Conservation (phyloP, 2,113 vertebrate genomes). For the Canis aureus region DNA sequence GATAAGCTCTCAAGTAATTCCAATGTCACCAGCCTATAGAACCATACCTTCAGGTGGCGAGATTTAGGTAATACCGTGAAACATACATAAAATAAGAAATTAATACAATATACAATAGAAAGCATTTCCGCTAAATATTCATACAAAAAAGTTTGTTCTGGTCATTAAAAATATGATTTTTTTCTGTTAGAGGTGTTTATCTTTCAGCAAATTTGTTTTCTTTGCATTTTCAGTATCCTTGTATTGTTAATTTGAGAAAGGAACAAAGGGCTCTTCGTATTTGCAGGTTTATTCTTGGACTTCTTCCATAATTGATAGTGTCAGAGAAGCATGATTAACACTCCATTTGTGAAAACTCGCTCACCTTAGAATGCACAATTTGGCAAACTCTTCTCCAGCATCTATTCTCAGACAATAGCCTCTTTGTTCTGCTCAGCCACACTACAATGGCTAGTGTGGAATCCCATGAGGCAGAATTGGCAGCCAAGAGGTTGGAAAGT, state of each 20-base stretch:
- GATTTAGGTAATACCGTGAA: background rate
- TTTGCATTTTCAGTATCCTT: background rate
- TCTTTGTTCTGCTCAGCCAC: background rate
- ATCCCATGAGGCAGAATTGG: background rate
- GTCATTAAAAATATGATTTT: background rate
- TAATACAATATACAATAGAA: background rate
- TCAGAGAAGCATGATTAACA: background rate
- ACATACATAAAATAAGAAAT: background rate
- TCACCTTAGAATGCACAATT: conserved; percentile 24
- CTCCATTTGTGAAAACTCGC: conserved; percentile 17
- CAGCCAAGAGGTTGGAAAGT: background rate
- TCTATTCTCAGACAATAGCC: conserved; percentile 10
- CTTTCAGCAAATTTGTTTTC: conserved; percentile 23
- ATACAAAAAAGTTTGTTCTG: background rate
- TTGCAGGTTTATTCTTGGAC: background rate
- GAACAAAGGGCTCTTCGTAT: background rate
- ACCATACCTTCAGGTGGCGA: background rate
- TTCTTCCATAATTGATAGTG: conserved; percentile 22
- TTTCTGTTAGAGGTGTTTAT: background rate
- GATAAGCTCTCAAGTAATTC: background rate
- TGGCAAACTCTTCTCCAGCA: background rate
- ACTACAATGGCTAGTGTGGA: background rate
- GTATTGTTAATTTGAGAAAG: background rate
- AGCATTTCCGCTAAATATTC: background rate
- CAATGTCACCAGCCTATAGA: background rate